A percentile compares a stretch with the other conserved stretches of the same genome.
Evolutionary conservation across 2,113 vertebrate genomes (phyloP).

Genomic region (Phaethornis superciliosus): DNA sequence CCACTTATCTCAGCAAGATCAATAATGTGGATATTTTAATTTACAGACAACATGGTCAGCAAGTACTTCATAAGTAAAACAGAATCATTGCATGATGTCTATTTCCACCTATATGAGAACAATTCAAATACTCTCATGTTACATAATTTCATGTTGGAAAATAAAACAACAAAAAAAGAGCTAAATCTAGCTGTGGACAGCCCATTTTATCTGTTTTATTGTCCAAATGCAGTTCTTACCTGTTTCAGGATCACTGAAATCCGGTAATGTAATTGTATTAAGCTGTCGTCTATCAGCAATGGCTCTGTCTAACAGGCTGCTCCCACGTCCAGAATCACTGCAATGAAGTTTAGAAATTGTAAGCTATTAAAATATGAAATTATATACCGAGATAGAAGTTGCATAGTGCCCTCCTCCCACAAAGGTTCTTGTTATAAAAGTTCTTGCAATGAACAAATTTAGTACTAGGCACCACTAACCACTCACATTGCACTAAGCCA

Average conservation of each 20-base stretch:
- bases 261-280: conserved; percentile 93
- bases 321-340: conserved; percentile 97
- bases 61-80: background rate
- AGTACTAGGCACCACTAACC: conserved; percentile 16
- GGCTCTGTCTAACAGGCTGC: conserved; percentile 95
- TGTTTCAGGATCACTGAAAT: conserved; percentile 97
- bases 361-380: conserved; percentile 33
- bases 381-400: background rate
- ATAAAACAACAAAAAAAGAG: background rate
- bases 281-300: conserved; percentile 95
- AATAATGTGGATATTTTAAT: background rate
- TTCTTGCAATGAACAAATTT: conserved; percentile 39
- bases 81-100: background rate
- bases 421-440: conserved; percentile 42
- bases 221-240: conserved; percentile 77
- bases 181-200: background rate
- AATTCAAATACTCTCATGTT: background rate
- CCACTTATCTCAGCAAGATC: background rate
- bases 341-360: conserved; percentile 55
- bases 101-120: background rate
- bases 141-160: background rate
- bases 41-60: background rate
- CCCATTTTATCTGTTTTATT: background rate
- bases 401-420: conserved; percentile 39
- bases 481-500: background rate